Conservation (phyloP, 2,113 vertebrate species). For the Vanacampus margaritifer region DNA sequence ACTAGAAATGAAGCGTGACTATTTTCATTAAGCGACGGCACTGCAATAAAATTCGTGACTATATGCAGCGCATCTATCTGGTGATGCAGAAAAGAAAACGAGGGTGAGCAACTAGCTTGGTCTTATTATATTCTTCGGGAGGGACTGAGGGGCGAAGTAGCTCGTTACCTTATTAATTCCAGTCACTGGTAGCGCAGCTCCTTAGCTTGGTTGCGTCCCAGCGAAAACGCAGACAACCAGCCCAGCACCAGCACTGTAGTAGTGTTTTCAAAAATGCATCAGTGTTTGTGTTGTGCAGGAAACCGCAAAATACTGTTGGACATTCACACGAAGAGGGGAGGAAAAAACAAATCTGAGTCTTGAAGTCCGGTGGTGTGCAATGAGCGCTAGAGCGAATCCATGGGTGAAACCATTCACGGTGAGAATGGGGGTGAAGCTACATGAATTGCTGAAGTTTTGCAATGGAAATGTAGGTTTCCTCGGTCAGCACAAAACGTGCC, state of each 20-base stretch:
- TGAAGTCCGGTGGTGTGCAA: slow-evolving; percentile 40
- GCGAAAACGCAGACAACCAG: slow-evolving; percentile 4
- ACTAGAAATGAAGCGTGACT: background rate
- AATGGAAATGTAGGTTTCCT: background rate
- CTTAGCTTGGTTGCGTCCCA: slow-evolving; percentile 30
- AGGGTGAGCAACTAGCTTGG: slow-evolving; percentile 36
- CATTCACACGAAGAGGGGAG: slow-evolving; percentile 1
- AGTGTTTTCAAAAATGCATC: background rate
- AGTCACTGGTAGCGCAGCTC: slow-evolving; percentile 37
- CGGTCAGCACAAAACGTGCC: background rate
- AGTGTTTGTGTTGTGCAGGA: slow-evolving; percentile 13
- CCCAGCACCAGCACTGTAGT: background rate
- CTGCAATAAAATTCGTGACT: background rate
- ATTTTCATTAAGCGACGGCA: background rate
- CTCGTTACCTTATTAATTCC: slow-evolving; percentile 58
- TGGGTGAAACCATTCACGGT: slow-evolving; percentile 64
- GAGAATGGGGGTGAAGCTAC: slow-evolving; percentile 13
- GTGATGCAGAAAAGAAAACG: slow-evolving; percentile 6
- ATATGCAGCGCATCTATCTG: background rate
- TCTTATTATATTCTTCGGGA: slow-evolving; percentile 6
- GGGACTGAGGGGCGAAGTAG: slow-evolving; percentile 30
- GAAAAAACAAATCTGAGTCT: slow-evolving; percentile 34
- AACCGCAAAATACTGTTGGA: slow-evolving; percentile 17
- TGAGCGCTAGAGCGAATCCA: slow-evolving; percentile 54
- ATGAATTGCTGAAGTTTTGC: slow-evolving; percentile 49